phyloP scores from a whole-genome alignment of 2,888 invertebrate species.

The Odiellus spinosus region DNA sequence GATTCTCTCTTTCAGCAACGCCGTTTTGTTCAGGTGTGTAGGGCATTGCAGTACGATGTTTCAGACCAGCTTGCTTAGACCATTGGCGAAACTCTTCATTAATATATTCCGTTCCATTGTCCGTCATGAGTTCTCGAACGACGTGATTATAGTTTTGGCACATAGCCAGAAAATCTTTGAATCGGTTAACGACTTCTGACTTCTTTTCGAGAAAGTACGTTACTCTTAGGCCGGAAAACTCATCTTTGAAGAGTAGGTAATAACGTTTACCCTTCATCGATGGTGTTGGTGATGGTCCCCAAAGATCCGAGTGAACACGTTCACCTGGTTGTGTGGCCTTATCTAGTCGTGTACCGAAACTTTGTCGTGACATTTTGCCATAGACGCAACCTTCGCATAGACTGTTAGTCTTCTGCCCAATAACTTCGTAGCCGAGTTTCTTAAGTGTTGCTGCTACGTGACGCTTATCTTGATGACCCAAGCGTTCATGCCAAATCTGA shows the following conservation, averaged over 20 bases:
- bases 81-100: constrained; percentile 8
- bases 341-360: not conserved
- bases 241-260: constrained; percentile 9
- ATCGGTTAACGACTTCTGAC: not conserved
- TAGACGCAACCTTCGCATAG: constrained; percentile 2
- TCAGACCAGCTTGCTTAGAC: constrained; percentile 12
- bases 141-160: not conserved
- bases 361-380: not conserved
- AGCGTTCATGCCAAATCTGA: constrained; percentile 2
- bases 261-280: constrained; percentile 7
- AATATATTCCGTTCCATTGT: constrained; percentile 14
- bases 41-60: constrained; percentile 10
- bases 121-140: constrained; percentile 8
- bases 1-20: constrained; percentile 18
- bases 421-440: not conserved
- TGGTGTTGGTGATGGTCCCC: constrained; percentile 1
- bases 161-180: constrained; percentile 2
- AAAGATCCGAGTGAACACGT: constrained; percentile 2
- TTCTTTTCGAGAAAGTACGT: constrained; percentile 9
- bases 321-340: not conserved
- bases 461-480: constrained; percentile 2
- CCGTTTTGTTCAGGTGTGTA: constrained; percentile 21
- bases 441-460: not conserved
- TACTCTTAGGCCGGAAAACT: constrained; percentile 6
- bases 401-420: not conserved